Evolutionary conservation across 1,140 invertebrate species (phyloP), one percentile per base, ranked within the genome.

Genomic region (Trichonephila clavipes): DNA sequence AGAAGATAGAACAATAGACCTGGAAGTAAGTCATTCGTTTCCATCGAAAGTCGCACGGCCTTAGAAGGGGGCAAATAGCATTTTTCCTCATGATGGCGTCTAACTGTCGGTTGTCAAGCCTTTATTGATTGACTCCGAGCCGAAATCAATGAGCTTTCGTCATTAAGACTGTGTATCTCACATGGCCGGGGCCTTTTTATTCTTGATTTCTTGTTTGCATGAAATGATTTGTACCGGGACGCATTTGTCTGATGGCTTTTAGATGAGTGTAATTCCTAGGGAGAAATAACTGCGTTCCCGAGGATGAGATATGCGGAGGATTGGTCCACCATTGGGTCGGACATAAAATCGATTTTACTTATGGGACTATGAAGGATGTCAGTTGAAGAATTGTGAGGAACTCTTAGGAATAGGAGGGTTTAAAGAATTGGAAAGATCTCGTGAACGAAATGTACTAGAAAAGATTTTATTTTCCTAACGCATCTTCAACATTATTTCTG

Each of bases 81-180:
- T 90, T 90, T 82, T 90, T 90, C 89, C 61, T 81, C 58, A 24
- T 64, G 64, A 59, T 62, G 89, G 89, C 89, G 89, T 40, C 89
- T 58, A 82, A 61, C 51, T 61, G 89, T 59, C 89, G 89, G 89
- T 90, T 81, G 89, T 90, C 69, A 90, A 82, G 89, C 59, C 58
- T n/a, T 40, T 90, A 90, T 90, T 90, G 89, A 90, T 90, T 90
- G 89, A 62, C 44, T 59, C 51, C 58, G 18, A n/a, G 44, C 69
- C 14, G 69, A 90, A 51, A 90, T 90, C 88, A 90, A 90, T 81
- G 89, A 90, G 89, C 89, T 62, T 61, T 82, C 24, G 89, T 90
- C 89, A 82, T 90, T 82, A 90, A 89, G 86, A 89, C 40, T 58
- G 10, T 59, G 83, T 85, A 85, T 85, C 83, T 77, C 72, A 64